phyloP scores from a whole-genome alignment of 2,888 invertebrate species.

The Mimachlamys varia region DNA sequence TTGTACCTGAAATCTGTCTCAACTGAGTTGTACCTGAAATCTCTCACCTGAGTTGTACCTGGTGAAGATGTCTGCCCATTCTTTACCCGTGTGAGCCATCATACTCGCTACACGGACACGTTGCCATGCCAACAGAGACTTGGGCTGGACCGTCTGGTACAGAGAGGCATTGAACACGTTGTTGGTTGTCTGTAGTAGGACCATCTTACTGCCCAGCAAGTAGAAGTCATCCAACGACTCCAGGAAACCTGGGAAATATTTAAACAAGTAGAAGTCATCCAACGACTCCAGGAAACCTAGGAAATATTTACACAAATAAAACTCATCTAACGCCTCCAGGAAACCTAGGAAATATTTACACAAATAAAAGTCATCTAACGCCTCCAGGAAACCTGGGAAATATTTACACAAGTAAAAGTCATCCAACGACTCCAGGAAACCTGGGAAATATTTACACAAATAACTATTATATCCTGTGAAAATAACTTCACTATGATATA shows the following conservation, averaged over 20 bases:
- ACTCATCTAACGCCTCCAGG: slow-evolving; percentile 79
- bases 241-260: slow-evolving; percentile 72
- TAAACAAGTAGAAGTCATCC: slow-evolving; percentile 77
- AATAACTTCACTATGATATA: too few relatives aligned
- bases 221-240: slow-evolving; percentile 80
- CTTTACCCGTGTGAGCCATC: slow-evolving; percentile 75
- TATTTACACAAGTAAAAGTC: slow-evolving; percentile 73
- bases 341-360: slow-evolving; percentile 69
- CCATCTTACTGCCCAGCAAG: slow-evolving; percentile 72
- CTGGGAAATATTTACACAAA: slow-evolving; percentile 57
- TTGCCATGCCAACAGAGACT: slow-evolving; percentile 79
- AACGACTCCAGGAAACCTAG: slow-evolving; percentile 78
- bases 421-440: slow-evolving; percentile 79
- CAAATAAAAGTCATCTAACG: slow-evolving; percentile 79
- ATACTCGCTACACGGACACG: slow-evolving; percentile 78
- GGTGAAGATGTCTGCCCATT: slow-evolving; percentile 74
- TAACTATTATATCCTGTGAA: too few relatives aligned
- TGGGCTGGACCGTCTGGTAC: slow-evolving; percentile 70
- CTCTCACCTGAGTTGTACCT: slow-evolving; percentile 76
- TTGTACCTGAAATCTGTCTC: too few relatives aligned
- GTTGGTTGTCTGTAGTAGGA: slow-evolving; percentile 79
- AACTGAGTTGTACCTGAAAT: not conserved
- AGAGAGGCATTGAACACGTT: slow-evolving; percentile 75
- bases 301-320: slow-evolving; percentile 65
- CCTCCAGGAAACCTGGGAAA: slow-evolving; percentile 77